A percentile compares a stretch with the other conserved stretches of the same genome.
These are phyloP conservation scores for Ctenoplectra terminalis DNA, from an alignment of 1,140 invertebrate species.

Conservation along the genomic window DNA sequence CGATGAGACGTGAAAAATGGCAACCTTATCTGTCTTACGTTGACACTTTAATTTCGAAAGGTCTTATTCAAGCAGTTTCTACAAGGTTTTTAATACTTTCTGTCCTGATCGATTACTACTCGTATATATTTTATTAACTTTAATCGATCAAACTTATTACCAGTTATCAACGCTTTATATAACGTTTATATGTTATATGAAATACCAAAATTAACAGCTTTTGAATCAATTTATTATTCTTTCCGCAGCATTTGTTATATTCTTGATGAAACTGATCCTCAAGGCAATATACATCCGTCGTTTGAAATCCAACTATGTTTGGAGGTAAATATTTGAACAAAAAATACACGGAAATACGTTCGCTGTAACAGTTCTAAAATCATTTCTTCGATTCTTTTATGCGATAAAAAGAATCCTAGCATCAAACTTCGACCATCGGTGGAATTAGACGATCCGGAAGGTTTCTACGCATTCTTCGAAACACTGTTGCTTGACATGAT, in stretches of 20 bases:
- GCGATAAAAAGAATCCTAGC: slow-evolving; percentile 78
- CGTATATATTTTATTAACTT: background rate
- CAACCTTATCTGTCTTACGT: slow-evolving; percentile 86
- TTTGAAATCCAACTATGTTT: slow-evolving; percentile 87
- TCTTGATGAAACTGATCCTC: slow-evolving; percentile 81
- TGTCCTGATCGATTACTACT: background rate
- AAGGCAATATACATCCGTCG: slow-evolving; percentile 78
- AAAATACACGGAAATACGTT: too few species aligned
- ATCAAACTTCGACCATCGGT: slow-evolving; percentile 87
- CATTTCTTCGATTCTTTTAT: background rate
- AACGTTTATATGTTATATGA: background rate
- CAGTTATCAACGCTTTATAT: background rate
- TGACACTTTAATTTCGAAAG: slow-evolving; percentile 85
- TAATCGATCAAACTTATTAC: background rate
- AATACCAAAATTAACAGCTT: slow-evolving; percentile 5
- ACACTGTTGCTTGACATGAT: slow-evolving; percentile 85
- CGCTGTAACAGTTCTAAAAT: background rate
- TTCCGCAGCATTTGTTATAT: slow-evolving; percentile 79
- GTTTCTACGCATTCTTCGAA: slow-evolving; percentile 85
- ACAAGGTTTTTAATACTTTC: slow-evolving; percentile 70
- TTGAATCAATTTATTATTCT: slow-evolving; percentile 22
- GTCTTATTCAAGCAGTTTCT: slow-evolving; percentile 84
- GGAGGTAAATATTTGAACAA: slow-evolving; percentile 68
- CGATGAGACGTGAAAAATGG: slow-evolving; percentile 79
- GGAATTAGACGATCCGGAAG: slow-evolving; percentile 83